Evolutionary conservation across 1,140 invertebrate genomes (phyloP), one percentile per base, ranked within the genome.

Genomic region (Tetramorium simillimum): DNA sequence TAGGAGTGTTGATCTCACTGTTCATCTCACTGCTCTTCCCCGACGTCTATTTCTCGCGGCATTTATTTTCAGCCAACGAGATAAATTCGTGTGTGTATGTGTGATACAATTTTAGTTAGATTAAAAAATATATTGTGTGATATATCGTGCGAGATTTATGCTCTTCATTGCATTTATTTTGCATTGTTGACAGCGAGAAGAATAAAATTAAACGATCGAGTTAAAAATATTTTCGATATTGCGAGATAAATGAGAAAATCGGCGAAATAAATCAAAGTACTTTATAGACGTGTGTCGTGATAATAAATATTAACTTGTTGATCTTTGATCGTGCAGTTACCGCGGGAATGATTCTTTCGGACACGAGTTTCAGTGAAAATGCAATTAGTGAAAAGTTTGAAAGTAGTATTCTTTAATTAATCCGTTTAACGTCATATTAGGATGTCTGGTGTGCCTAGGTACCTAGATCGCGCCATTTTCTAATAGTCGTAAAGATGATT

Each of bases 401-500:
- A 53, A 28, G 4, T 40, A 58, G 46, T 9, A 70, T n/a, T 51
- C 49, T 77, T 65, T 43, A 70, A 81, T 70, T 58, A 28, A 58
- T 0, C 24, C 18, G 49, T 65, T 16, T 65, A 51, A 40, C 33
- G 0, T 37, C 43, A 12, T 12, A 46, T 12, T 53, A 33, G 24
- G 7, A 69, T 21, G 18, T 2, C 18, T 21, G 1, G 12, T 10
- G 12, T 56, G n/a, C 3, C 16, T 7, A 18, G 0, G 51, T 53
- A 56, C 14, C 21, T 86, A 69, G 18, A 37, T 37, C 33, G 28
- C 33, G 7, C 33, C n/a, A 73, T 88, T 75, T 86, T 72, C 9
- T 56, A 53, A 77, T 21, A 78, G 37, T 16, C 62, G 28, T 72
- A 62, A 69, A 88, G 75, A 80, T 72, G 40, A 87, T 87, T 87